Evolutionary conservation across 2,888 invertebrate species (phyloP), one percentile per base, ranked within the genome.

Genomic region (Melieria omissa): DNA sequence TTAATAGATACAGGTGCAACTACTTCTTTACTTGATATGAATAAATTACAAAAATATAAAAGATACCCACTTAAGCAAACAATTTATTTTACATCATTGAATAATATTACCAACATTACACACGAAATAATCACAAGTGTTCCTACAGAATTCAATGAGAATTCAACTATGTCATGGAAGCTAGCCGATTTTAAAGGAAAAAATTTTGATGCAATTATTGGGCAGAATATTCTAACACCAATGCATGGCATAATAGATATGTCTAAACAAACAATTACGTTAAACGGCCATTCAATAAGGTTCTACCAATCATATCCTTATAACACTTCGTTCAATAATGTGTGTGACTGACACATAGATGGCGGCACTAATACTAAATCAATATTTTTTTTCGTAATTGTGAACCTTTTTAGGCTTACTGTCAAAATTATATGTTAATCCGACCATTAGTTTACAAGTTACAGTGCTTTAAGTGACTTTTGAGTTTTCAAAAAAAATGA

Each of bases 1-100:
- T 67, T 77, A 9, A 76, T 78, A 60, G 75, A 77, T 69, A 76
- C 74, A 62, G 76, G 74, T 14, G 74, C 68, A 52, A 76, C 74
- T 52, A 73, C 75, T 52, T 75, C 72, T 42, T n/a, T 74, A 54
- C 64, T 75, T 65, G 41, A 72, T 67, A 42, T 61, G 29, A 70
- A 73, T 54, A 76, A 73, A 73, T 60, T 75, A 49, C 65, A 54
- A 8, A 58, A 75, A 10, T 78, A 73, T 60, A 47, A 69, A 65
- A 45, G 70, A 49, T 6, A 64, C 14, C 58, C 16, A 55, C 16
- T 65, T 0, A 64, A 52, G 55, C 1, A 58, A 6, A 14, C 9
- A 12, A 4, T 65, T 62, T n/a, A 65, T 74, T 77, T 71, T 70
- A 29, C 73, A 41, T 74, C 73, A 44, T 61, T 75, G 45, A 77